Conservation (phyloP, 2,888 invertebrate species). For the Galeopsomyia nigrocyanea region DNA sequence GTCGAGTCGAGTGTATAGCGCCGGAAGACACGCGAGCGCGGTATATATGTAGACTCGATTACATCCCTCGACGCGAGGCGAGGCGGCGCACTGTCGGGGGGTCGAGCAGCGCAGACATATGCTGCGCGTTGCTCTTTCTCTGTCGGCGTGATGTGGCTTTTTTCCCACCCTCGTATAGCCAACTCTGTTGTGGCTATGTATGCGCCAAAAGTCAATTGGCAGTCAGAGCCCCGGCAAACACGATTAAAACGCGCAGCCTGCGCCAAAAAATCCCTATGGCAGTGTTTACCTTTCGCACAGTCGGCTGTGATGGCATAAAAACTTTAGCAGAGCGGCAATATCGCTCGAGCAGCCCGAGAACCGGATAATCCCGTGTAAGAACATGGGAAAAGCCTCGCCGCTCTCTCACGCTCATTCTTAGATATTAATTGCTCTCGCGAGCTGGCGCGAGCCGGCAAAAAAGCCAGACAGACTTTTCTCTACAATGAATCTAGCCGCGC, state of each 20-base stretch:
- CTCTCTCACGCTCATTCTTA: too few species aligned
- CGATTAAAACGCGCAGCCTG: constrained; percentile 58
- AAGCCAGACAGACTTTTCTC: too few species aligned
- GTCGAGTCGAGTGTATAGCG: neutral
- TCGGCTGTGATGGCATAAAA: constrained; percentile 29
- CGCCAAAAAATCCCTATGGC: constrained; percentile 42
- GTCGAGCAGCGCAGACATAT: constrained; percentile 27
- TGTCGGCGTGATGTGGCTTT: constrained; percentile 17
- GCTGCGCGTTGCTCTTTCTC: neutral
- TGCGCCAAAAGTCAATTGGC: constrained; percentile 62
- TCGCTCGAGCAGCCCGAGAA: too few species aligned
- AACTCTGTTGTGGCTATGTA: too few species aligned
- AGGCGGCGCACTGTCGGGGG: too few species aligned
- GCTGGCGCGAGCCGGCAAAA: too few species aligned
- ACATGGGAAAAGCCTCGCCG: too few species aligned
- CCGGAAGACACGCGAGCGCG: neutral
- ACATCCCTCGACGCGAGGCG: constrained; percentile 9
- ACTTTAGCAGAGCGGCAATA: too few species aligned
- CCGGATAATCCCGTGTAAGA: too few species aligned
- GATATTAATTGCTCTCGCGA: too few species aligned
- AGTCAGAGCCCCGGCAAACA: constrained; percentile 64
- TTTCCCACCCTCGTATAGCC: constrained; percentile 56
- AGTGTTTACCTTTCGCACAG: constrained; percentile 63
- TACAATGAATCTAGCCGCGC: constrained; percentile 7
- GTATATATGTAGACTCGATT: constrained; percentile 23